Conservation (phyloP, 2,113 vertebrate species). For the Cebidichthys violaceus region DNA sequence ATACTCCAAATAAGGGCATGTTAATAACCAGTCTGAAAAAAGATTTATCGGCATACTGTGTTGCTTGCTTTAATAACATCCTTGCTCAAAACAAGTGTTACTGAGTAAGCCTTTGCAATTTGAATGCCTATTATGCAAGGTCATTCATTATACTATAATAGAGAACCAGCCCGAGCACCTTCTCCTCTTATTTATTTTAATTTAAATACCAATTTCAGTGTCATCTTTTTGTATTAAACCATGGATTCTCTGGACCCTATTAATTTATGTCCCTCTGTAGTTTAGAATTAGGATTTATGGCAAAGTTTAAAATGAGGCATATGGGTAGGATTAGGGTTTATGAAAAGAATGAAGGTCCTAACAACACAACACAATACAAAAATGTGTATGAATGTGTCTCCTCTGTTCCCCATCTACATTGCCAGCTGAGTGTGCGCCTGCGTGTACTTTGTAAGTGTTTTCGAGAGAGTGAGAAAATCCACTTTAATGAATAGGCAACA, state of each 20-base stretch:
- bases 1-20: slow-evolving; percentile 23
- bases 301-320: slow-evolving; percentile 4
- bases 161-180: neutral
- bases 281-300: slow-evolving; percentile 10
- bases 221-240: slow-evolving; percentile 7
- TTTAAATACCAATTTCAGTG: slow-evolving; percentile 14
- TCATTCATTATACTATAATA: slow-evolving; percentile 40
- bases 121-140: slow-evolving; percentile 40
- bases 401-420: neutral
- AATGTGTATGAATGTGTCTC: neutral
- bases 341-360: slow-evolving; percentile 1
- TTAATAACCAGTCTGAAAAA: slow-evolving; percentile 5
- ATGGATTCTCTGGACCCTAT: slow-evolving; percentile 1
- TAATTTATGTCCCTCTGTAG: neutral
- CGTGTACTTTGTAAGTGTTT: neutral
- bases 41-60: slow-evolving; percentile 24
- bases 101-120: slow-evolving; percentile 6
- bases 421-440: neutral
- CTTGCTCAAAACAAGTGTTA: slow-evolving; percentile 31
- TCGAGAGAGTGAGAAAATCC: slow-evolving; percentile 6
- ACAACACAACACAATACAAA: neutral
- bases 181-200: slow-evolving; percentile 37
- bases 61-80: slow-evolving; percentile 1
- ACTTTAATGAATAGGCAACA: slow-evolving; percentile 13
- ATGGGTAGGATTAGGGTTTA: neutral